Percentiles rank a stretch among this genome's conserved stretches.
phyloP scores from a whole-genome alignment of 2,797 vertebrate species.

The Protosalanx chinensis region DNA sequence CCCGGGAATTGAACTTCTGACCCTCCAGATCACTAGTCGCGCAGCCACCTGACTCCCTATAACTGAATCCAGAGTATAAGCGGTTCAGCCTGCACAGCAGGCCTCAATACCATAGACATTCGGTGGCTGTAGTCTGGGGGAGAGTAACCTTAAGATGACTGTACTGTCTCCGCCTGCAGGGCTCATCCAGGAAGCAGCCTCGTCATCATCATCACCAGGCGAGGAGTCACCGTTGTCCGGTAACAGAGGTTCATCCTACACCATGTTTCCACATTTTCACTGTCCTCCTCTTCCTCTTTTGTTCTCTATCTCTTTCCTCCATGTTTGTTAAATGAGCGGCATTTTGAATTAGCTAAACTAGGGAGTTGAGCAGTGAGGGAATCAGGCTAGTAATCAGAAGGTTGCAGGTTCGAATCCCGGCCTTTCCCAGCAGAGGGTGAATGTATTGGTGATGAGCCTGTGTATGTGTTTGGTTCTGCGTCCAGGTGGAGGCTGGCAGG shows the following conservation, averaged over 20 bases:
- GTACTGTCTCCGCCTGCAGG: slow-evolving; percentile 17
- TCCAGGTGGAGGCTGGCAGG: slow-evolving; percentile 40
- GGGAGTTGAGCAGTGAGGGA: no score
- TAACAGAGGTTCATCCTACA: slow-evolving; percentile 19
- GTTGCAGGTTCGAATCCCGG: no score
- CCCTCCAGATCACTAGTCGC: no score
- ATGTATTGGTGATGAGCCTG: not conserved
- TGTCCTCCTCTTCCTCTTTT: not conserved
- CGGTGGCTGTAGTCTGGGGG: not conserved
- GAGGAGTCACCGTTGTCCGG: slow-evolving; percentile 4
- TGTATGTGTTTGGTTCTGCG: not conserved
- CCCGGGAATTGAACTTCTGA: no score
- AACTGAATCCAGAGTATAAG: not conserved
- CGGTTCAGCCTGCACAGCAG: not conserved
- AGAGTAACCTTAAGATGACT: not conserved
- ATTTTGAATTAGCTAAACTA: no score
- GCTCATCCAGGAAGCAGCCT: not conserved
- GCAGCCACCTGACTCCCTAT: no score
- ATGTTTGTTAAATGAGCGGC: no score
- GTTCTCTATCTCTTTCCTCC: not conserved
- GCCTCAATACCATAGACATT: not conserved
- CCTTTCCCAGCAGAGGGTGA: no score
- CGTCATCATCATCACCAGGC: slow-evolving; percentile 3
- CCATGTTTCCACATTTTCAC: not conserved
- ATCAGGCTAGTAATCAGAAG: no score